phyloP scores from a whole-genome alignment of 2,113 vertebrate genomes.

The Amblyornis subalaris region DNA sequence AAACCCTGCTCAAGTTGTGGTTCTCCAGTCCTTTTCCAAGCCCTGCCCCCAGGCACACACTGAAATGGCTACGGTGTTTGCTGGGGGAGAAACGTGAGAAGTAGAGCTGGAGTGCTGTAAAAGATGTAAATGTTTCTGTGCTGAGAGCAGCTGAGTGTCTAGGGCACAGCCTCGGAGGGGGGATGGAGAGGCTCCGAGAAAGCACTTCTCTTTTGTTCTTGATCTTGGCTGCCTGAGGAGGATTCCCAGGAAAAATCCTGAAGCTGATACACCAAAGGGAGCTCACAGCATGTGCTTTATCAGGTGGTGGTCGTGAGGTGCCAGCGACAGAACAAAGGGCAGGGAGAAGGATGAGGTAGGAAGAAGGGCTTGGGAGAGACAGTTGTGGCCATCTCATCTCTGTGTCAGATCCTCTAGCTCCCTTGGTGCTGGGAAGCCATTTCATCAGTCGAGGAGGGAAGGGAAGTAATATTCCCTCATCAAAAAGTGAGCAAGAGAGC shows the following conservation, averaged over 20 bases:
- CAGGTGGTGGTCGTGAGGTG: neutral
- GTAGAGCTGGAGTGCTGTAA: constrained; percentile 52
- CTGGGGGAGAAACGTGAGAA: constrained; percentile 37
- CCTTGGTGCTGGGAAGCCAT: neutral
- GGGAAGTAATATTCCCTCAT: neutral
- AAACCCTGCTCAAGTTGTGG: neutral
- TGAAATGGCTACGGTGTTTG: constrained; percentile 2
- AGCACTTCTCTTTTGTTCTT: constrained; percentile 71
- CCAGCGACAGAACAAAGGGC: constrained; percentile 25
- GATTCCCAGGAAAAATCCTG: constrained; percentile 32
- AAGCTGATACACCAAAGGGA: constrained; percentile 12
- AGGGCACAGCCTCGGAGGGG: constrained; percentile 65
- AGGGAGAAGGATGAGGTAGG: neutral
- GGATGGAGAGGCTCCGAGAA: constrained; percentile 49
- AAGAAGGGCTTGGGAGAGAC: constrained; percentile 49
- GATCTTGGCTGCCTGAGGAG: constrained; percentile 69
- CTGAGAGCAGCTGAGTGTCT: constrained; percentile 78
- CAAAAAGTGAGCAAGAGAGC: neutral
- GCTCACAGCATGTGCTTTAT: constrained; percentile 61
- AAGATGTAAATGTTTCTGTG: constrained; percentile 82
- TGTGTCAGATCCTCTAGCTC: constrained; percentile 38
- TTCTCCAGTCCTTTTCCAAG: neutral
- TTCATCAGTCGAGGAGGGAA: neutral
- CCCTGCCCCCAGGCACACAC: constrained; percentile 16
- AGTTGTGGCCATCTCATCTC: constrained; percentile 49